A percentile compares a stretch with the other conserved stretches of the same genome.
These are phyloP conservation scores for Malurus melanocephalus DNA, from an alignment of 2,113 vertebrate species.

Conservation along the genomic window DNA sequence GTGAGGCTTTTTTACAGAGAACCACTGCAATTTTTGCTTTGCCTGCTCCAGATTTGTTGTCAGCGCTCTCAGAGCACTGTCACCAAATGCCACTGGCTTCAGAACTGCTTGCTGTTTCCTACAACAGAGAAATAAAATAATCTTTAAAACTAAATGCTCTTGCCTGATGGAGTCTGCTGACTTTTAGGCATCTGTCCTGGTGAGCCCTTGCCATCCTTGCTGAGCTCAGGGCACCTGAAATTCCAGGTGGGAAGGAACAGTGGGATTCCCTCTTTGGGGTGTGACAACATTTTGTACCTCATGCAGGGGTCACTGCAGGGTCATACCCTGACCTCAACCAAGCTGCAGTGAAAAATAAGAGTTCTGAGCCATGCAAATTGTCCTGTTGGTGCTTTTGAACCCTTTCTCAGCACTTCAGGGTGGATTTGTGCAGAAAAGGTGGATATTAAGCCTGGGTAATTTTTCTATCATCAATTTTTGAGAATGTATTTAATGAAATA, in stretches of 20 bases:
- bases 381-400: neutral
- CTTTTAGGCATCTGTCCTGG: neutral
- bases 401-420: neutral
- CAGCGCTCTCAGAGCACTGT: neutral
- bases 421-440: neutral
- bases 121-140: neutral
- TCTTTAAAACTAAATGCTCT: neutral
- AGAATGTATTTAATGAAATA: neutral
- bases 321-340: neutral
- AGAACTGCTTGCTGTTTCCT: neutral
- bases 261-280: neutral
- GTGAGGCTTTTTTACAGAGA: neutral
- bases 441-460: neutral
- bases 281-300: neutral
- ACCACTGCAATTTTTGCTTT: neutral
- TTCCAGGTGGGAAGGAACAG: neutral
- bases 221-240: neutral
- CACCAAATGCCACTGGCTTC: neutral
- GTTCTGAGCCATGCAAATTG: neutral
- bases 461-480: neutral
- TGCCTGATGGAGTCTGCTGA: neutral
- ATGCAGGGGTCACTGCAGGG: neutral
- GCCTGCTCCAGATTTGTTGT: neutral
- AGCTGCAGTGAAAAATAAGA: neutral
- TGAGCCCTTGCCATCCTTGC: neutral